These are phyloP conservation scores for Clistopyga incitator DNA, from an alignment of 2,888 invertebrate genomes.

Conservation along the genomic window DNA sequence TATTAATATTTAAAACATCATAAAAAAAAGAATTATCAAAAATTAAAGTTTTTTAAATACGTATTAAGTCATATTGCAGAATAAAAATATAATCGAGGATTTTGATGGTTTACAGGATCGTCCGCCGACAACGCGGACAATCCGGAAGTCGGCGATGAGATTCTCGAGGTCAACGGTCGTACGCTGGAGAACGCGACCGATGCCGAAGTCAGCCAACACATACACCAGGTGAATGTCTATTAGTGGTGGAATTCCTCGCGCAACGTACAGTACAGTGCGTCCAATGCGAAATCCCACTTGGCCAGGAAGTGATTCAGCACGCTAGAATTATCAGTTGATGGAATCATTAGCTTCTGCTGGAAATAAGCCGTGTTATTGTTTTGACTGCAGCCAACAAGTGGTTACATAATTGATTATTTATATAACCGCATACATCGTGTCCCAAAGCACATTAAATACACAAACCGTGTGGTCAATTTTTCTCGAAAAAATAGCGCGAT, in stretches of 20 bases:
- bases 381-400: conserved; percentile 3
- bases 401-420: conserved; percentile 8
- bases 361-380: conserved; percentile 29
- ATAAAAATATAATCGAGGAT: conserved; percentile 41
- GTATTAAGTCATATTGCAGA: no score
- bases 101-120: conserved; percentile 87
- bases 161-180: conserved; percentile 98
- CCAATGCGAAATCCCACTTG: not conserved
- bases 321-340: conserved; percentile 3
- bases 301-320: conserved; percentile 4
- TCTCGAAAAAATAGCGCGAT: no score
- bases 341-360: not conserved
- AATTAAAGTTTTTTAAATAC: not conserved
- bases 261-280: not conserved
- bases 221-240: conserved; percentile 92
- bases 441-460: not conserved
- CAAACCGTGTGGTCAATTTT: not conserved
- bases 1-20: no score
- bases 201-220: conserved; percentile 96
- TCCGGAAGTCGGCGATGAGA: conserved; percentile 98
- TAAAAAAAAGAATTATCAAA: no score
- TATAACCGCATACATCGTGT: not conserved
- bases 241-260: conserved; percentile 22
- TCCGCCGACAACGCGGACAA: conserved; percentile 96
- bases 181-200: conserved; percentile 96